A percentile compares a stretch with the other conserved stretches of the same genome.
Conservation (phyloP, 2,888 invertebrate species). For the Tetragonula carbonaria region DNA sequence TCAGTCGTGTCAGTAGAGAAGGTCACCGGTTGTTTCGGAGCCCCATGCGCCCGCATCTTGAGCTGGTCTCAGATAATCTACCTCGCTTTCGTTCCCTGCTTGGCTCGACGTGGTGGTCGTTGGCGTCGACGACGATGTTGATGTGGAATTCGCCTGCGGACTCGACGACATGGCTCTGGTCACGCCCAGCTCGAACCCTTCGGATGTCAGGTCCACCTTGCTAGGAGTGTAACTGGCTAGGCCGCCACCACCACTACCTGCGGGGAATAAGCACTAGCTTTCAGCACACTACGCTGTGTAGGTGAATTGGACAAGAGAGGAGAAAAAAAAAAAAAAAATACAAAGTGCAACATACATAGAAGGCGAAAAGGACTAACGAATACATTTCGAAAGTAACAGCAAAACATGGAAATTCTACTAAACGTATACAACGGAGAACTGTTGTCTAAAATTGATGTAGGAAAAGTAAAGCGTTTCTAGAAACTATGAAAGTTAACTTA, state of each 20-base stretch:
- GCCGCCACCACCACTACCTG: conserved; percentile 80
- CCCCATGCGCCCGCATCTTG: conserved; percentile 84
- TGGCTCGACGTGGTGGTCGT: conserved; percentile 48
- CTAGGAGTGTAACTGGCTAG: conserved; percentile 94
- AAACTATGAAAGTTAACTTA: conserved; percentile 40
- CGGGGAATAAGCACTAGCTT: conserved; percentile 49
- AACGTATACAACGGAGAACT: background rate
- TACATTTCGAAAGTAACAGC: background rate
- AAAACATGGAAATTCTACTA: background rate
- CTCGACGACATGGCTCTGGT: conserved; percentile 86
- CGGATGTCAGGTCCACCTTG: conserved; percentile 88
- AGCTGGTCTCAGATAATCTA: conserved; percentile 83
- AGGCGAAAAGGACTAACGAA: background rate
- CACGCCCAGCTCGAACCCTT: conserved; percentile 92
- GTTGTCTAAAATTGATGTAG: background rate
- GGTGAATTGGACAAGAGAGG: background rate
- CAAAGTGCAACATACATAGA: background rate
- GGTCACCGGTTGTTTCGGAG: conserved; percentile 83
- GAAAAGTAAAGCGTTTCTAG: conserved; percentile 4
- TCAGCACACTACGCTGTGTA: conserved; percentile 19
- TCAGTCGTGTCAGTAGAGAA: conserved; percentile 81
- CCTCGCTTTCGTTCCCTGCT: conserved; percentile 72
- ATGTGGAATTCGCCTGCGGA: conserved; percentile 63
- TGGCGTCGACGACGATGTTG: conserved; percentile 31
- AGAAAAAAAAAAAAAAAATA: too few relatives aligned